These are phyloP conservation scores for Chaetoderma sp. DNA, from an alignment of 2,888 invertebrate genomes.

Conservation along the genomic window DNA sequence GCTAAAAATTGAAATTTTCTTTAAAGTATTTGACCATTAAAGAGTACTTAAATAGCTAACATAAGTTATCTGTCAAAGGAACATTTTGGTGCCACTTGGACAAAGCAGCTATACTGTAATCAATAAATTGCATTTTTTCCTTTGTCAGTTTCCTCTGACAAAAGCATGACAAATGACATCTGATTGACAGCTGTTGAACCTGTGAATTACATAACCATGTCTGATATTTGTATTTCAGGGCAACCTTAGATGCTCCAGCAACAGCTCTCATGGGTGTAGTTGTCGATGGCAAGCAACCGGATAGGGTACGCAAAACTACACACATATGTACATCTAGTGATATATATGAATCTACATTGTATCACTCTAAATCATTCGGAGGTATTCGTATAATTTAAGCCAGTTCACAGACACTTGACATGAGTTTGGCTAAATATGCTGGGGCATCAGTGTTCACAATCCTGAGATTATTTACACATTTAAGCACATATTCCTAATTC, in stretches of 20 bases:
- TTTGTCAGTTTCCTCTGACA: neutral
- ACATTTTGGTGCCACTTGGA: too few species aligned
- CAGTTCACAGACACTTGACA: neutral
- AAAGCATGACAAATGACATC: neutral
- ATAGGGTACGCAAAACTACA: conserved; percentile 43
- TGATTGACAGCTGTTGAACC: neutral
- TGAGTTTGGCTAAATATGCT: neutral
- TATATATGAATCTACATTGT: neutral
- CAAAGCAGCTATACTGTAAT: too few species aligned
- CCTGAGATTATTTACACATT: too few species aligned
- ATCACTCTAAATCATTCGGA: neutral
- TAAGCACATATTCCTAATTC: too few species aligned
- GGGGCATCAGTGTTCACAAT: too few species aligned
- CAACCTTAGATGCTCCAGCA: conserved; percentile 54
- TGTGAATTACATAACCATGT: neutral
- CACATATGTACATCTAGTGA: neutral
- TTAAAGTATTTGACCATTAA: too few species aligned
- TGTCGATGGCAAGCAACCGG: conserved; percentile 54
- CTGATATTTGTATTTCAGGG: conserved; percentile 39
- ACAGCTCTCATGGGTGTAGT: conserved; percentile 60
- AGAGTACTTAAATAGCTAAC: too few species aligned
- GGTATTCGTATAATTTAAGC: too few species aligned
- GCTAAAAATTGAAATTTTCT: too few species aligned
- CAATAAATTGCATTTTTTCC: neutral
- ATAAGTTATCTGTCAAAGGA: too few species aligned